A percentile compares a stretch with the other conserved stretches of the same genome.
phyloP scores from a whole-genome alignment of 2,888 invertebrate genomes.

The Macrosoma leucophasiata region DNA sequence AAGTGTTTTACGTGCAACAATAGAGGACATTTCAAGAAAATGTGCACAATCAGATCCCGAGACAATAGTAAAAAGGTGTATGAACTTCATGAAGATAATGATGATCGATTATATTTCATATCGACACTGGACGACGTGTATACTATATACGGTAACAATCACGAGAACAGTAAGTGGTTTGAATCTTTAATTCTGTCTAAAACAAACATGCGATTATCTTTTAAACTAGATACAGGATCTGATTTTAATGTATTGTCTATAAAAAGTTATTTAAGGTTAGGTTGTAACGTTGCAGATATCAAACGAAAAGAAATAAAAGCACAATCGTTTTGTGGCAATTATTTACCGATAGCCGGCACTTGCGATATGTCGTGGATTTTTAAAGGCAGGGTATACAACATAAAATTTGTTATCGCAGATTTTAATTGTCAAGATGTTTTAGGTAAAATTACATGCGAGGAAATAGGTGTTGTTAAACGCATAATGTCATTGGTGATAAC shows the following conservation, averaged over 20 bases:
- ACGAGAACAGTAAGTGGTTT: constrained; percentile 2
- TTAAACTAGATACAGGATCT: constrained; percentile 17
- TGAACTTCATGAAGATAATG: constrained; percentile 5
- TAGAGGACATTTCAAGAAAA: constrained; percentile 10
- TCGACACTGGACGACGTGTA: constrained; percentile 1
- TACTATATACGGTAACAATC: background rate
- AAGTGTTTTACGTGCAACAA: constrained; percentile 8
- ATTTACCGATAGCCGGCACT: constrained; percentile 9
- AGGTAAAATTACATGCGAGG: constrained; percentile 1
- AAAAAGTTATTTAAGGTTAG: constrained; percentile 4
- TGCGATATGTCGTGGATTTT: constrained; percentile 4
- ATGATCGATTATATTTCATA: constrained; percentile 5
- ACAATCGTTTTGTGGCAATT: constrained; percentile 15
- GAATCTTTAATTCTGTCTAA: constrained; percentile 1
- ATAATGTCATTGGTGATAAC: background rate
- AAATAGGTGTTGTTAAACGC: background rate
- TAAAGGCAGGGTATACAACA: constrained; percentile 7
- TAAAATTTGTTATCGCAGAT: constrained; percentile 5
- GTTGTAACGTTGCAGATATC: constrained; percentile 3
- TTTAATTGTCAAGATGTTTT: constrained; percentile 1
- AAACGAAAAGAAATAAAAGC: constrained; percentile 2
- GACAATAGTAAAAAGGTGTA: constrained; percentile 3
- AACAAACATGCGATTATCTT: background rate
- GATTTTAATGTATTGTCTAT: constrained; percentile 16
- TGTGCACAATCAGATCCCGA: constrained; percentile 6